Base-by-base conservation (phyloP, 1,140 invertebrate genomes). In the Panagrolaimus sp. region DNA sequence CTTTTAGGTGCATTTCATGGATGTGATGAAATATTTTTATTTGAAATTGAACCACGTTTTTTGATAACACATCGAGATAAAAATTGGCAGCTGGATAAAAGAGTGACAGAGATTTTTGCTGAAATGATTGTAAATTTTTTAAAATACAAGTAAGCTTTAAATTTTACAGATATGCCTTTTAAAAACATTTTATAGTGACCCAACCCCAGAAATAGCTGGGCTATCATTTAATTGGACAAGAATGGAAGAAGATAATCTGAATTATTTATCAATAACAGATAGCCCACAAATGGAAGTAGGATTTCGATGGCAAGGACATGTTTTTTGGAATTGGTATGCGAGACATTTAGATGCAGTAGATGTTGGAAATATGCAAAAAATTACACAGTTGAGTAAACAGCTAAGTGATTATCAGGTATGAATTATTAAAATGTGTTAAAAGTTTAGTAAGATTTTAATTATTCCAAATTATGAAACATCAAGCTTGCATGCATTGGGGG, bases 191-290 rank as follows among this genome's bases (percentile, higher is more conserved):
- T 81, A 23, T 20, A 83, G 79, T 31, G 62, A 78, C 46, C 81
- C 80, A 1, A 82, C 81, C 13, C 81, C 80, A 1, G 77, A 80
- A 48, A 69, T 67, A n/a, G 68, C 65, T 25, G 75, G 77, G 5
- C 76, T 83, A 42, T 66, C 74, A 11, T 82, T 82, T 69, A 82
- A 83, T 65, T 82, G 80, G 80, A 83, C 78, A 11, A 66, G 66
- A 38, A 74, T 69, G 25, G 68, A 76, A 1, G 46, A 62, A 9
- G 72, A 80, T 7, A 63, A 66, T 11, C 63, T 82, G 45, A 78
- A 81, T 63, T 83, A 76, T 67, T 70, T 83, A 9, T 80, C 81
- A 11, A 82, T 82, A 11, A 82, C 81, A 0, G 81, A 82, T 67
- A 75, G 69, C 47, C 80, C 80, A 5, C 42, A 46, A 20, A 79